Evolutionary conservation across 2,888 invertebrate species (phyloP).

Genomic region (Agrochola lychnidis): DNA sequence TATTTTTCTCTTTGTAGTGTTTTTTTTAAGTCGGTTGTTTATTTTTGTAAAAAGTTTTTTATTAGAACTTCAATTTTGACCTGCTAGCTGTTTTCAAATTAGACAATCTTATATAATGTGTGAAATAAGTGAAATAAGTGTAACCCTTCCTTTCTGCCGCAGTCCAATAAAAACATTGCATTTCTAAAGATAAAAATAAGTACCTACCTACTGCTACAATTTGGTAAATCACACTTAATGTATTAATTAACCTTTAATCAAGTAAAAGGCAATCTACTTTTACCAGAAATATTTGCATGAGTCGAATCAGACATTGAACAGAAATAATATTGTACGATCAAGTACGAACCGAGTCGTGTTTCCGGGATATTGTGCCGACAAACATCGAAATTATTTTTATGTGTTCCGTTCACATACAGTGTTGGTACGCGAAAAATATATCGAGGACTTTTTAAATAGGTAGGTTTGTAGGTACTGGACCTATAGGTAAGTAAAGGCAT

Average conservation of each 20-base stretch:
- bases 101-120: not conserved
- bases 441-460: not conserved
- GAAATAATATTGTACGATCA: constrained; percentile 23
- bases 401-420: constrained; percentile 27
- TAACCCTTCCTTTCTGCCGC: not conserved
- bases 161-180: not conserved
- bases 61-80: not conserved
- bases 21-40: too few relatives aligned
- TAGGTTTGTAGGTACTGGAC: too few relatives aligned
- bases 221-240: constrained; percentile 12
- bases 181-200: not conserved
- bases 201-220: constrained; percentile 5
- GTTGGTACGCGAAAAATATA: constrained; percentile 1
- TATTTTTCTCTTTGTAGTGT: too few relatives aligned
- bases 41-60: too few relatives aligned
- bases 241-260: constrained; percentile 53
- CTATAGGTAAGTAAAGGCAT: too few relatives aligned
- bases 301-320: constrained; percentile 40
- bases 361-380: constrained; percentile 54
- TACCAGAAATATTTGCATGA: constrained; percentile 54
- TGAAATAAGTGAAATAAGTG: too few relatives aligned
- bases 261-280: constrained; percentile 54
- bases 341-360: constrained; percentile 37
- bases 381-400: constrained; percentile 32
- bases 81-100: not conserved